A percentile compares a stretch with the other conserved stretches of the same genome.
Evolutionary conservation across 2,113 vertebrate species (phyloP).

Genomic region (Microtus richardsoni): DNA sequence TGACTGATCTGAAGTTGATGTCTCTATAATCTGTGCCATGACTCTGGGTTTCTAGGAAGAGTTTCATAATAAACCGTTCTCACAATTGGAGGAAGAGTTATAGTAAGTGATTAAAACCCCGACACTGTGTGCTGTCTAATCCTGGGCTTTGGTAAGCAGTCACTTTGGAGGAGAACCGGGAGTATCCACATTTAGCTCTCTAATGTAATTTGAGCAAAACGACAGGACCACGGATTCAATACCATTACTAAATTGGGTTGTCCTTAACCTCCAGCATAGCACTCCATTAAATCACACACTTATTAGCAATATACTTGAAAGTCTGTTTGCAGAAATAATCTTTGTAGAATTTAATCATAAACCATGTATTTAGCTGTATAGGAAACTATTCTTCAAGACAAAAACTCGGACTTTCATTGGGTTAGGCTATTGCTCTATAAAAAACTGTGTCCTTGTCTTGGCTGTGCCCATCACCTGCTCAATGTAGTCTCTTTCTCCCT

Average conservation of each 20-base stretch:
- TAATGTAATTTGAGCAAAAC: conserved; percentile 56
- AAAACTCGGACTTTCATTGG: background rate
- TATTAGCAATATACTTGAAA: conserved; percentile 28
- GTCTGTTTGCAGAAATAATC: background rate
- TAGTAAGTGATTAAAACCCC: conserved; percentile 7
- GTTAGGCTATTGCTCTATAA: rapidly evolving
- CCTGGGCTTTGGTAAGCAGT: conserved; percentile 22
- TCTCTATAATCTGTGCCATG: background rate
- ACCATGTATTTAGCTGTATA: background rate
- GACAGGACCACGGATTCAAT: conserved; percentile 40
- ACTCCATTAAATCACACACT: conserved; percentile 46
- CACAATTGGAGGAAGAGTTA: background rate
- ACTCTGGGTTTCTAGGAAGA: background rate
- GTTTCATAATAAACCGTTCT: background rate
- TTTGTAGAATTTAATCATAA: background rate
- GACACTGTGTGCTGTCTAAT: conserved; percentile 11
- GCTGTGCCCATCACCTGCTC: background rate
- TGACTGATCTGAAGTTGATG: background rate
- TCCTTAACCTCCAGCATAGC: conserved; percentile 1
- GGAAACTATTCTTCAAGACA: background rate
- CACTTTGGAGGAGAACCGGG: conserved; percentile 34
- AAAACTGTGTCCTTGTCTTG: rapidly evolving
- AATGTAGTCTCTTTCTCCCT: no score
- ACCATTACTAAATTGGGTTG: conserved; percentile 49
- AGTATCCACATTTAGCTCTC: conserved; percentile 18